Evolutionary conservation across 1,140 invertebrate genomes (phyloP).

Genomic region (Druon quercuslanigerum): DNA sequence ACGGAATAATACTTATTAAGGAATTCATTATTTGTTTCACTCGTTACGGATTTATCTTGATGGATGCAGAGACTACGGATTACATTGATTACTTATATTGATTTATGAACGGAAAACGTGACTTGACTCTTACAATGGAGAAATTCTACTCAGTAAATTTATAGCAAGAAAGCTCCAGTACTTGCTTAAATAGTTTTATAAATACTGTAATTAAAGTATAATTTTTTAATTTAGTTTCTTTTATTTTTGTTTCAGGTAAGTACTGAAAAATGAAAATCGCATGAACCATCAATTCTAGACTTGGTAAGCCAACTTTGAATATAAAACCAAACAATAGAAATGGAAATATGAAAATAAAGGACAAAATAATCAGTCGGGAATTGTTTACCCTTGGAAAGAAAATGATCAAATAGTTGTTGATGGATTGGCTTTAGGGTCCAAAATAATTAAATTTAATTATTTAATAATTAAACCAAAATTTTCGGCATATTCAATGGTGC

Average conservation of each 20-base stretch:
- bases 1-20: slow-evolving; percentile 5
- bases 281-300: background rate
- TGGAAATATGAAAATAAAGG: no score
- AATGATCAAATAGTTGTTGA: no score
- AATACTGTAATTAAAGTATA: background rate
- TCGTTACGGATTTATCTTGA: slow-evolving; percentile 24
- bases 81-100: slow-evolving; percentile 12
- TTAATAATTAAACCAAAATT: no score
- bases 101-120: slow-evolving; percentile 23
- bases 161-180: background rate
- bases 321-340: background rate
- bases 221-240: background rate
- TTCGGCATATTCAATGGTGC: no score
- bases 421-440: no score
- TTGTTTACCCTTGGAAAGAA: no score
- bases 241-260: slow-evolving; percentile 27
- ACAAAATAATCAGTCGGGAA: no score
- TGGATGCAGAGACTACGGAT: background rate
- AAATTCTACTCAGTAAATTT: slow-evolving; percentile 6
- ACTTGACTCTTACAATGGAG: slow-evolving; percentile 22
- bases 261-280: background rate
- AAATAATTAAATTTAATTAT: no score
- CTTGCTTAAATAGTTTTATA: background rate
- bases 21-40: slow-evolving; percentile 16
- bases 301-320: background rate